These are phyloP conservation scores for Cottoperca gobio DNA, from an alignment of 2,797 vertebrate genomes.

Conservation along the genomic window DNA sequence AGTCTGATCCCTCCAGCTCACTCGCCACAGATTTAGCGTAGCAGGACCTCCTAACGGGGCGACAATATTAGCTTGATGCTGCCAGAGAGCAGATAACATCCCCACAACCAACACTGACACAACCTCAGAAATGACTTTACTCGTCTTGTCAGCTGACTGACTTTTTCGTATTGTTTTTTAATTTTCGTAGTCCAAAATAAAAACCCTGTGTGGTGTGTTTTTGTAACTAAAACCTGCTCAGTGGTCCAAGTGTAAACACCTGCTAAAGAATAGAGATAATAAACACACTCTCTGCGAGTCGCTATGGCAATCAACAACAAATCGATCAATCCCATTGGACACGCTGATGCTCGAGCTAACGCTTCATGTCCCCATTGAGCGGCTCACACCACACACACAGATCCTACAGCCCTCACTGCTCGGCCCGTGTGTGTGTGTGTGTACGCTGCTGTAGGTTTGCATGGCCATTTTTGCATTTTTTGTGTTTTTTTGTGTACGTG, in stretches of 20 bases:
- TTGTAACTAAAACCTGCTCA: slow-evolving; percentile 21
- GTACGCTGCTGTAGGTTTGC: too few species aligned
- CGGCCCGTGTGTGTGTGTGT: background rate
- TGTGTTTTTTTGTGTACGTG: too few species aligned
- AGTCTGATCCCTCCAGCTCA: slow-evolving; percentile 77
- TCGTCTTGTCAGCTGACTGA: background rate
- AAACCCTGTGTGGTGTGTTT: background rate
- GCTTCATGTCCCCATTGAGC: slow-evolving; percentile 60
- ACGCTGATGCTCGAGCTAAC: slow-evolving; percentile 53
- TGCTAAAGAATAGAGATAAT: slow-evolving; percentile 54
- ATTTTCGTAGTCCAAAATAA: background rate
- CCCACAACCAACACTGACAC: slow-evolving; percentile 48
- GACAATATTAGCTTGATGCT: slow-evolving; percentile 76
- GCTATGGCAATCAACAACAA: slow-evolving; percentile 65
- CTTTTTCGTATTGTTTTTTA: background rate
- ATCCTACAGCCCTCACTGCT: background rate
- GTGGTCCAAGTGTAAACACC: slow-evolving; percentile 29
- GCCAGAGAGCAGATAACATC: slow-evolving; percentile 71
- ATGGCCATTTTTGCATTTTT: too few species aligned
- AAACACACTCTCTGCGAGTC: slow-evolving; percentile 61
- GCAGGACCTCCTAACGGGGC: slow-evolving; percentile 72
- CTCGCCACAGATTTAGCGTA: slow-evolving; percentile 69
- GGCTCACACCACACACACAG: slow-evolving; percentile 29
- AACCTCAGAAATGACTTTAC: background rate
- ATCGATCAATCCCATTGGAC: slow-evolving; percentile 73